phyloP scores from a whole-genome alignment of 1,140 invertebrate genomes.

The Glossosoma conforme region DNA sequence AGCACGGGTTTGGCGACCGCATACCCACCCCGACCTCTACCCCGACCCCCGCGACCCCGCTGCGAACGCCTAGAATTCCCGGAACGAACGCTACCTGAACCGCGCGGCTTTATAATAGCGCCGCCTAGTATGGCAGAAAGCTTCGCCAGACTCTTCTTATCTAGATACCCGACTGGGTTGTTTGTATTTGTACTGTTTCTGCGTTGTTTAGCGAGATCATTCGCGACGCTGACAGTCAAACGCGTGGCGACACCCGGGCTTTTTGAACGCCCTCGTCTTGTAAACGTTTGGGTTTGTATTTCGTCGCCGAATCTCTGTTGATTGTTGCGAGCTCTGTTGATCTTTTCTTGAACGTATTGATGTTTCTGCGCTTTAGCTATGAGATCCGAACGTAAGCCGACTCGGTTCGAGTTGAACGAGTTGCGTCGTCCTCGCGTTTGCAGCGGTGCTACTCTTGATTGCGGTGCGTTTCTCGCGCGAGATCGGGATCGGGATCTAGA shows the following conservation, averaged over 20 bases:
- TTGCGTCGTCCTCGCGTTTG: constrained; percentile 6
- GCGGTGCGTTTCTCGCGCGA: background rate
- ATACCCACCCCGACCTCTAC: constrained; percentile 6
- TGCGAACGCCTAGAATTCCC: background rate
- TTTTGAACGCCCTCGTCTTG: constrained; percentile 1
- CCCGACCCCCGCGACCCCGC: background rate
- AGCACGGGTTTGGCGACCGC: constrained; percentile 13
- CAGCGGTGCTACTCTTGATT: too few species aligned
- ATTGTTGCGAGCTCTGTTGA: constrained; percentile 2
- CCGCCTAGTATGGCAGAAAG: background rate
- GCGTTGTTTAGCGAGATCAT: constrained; percentile 9
- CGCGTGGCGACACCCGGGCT: constrained; percentile 1
- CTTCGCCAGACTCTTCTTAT: constrained; percentile 11
- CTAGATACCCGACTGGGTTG: constrained; percentile 12
- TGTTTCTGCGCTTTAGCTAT: constrained; percentile 20
- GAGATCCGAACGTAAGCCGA: constrained; percentile 21
- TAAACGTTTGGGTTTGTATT: constrained; percentile 22
- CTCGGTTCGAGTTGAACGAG: constrained; percentile 4
- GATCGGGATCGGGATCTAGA: constrained; percentile 11
- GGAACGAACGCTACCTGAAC: constrained; percentile 6
- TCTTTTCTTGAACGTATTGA: constrained; percentile 8
- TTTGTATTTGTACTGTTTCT: constrained; percentile 14
- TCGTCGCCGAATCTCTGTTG: background rate
- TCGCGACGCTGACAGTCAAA: constrained; percentile 24
- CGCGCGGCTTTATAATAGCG: background rate